Conservation (phyloP, 30 jellyfish, hydroid and myxozoan genomes). For the Morbakka virulenta region DNA sequence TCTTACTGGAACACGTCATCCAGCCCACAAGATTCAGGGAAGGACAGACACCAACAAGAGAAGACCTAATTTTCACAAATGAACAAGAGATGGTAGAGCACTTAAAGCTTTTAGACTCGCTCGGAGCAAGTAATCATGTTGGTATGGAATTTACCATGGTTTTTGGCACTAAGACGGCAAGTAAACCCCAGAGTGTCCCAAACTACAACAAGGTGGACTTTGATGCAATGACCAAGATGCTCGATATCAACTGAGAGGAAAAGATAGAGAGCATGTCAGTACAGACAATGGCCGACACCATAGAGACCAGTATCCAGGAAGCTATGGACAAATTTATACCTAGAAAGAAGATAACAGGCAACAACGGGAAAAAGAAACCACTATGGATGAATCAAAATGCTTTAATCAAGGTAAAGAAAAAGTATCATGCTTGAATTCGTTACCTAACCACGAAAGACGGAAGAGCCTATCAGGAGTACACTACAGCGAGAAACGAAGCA, state of each 20-base stretch:
- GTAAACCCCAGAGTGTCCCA: too few relatives aligned
- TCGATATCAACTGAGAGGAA: too few relatives aligned
- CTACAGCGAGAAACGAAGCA: slow-evolving; percentile 29
- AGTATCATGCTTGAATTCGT: slow-evolving; percentile 7
- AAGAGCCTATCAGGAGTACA: slow-evolving; percentile 12
- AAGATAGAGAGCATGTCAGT: too few relatives aligned
- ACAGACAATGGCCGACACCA: too few relatives aligned
- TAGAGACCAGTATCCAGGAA: too few relatives aligned
- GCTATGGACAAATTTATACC: too few relatives aligned
- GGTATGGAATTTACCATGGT: too few relatives aligned
- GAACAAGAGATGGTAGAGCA: slow-evolving; percentile 45
- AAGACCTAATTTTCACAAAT: slow-evolving; percentile 25
- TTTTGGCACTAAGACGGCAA: too few relatives aligned
- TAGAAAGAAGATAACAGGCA: too few relatives aligned
- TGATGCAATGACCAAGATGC: too few relatives aligned
- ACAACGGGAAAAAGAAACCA: not conserved
- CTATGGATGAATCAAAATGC: slow-evolving; percentile 15
- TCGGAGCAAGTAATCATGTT: slow-evolving; percentile 40
- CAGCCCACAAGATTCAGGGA: slow-evolving; percentile 21
- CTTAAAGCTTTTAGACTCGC: slow-evolving; percentile 12
- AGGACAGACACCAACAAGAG: slow-evolving; percentile 18
- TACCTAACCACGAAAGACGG: slow-evolving; percentile 48
- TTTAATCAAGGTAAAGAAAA: slow-evolving; percentile 6
- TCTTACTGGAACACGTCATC: slow-evolving; percentile 27
- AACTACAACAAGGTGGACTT: too few relatives aligned